Evolutionary conservation across 2,888 invertebrate genomes (phyloP).

Genomic region (Phasia obesa): DNA sequence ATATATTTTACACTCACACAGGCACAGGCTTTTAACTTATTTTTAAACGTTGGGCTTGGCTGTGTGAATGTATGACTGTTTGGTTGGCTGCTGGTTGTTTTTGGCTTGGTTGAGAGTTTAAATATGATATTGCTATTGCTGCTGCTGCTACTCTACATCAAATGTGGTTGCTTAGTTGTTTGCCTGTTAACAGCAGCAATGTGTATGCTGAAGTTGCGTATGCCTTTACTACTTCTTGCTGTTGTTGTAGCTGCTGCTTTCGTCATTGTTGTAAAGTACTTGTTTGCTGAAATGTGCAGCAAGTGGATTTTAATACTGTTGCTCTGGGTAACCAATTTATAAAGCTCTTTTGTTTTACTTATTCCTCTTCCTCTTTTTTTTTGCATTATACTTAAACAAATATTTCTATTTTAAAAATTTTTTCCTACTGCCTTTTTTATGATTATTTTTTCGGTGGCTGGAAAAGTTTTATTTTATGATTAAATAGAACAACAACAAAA

Average conservation of each 20-base stretch:
- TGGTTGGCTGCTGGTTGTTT: conserved; percentile 47
- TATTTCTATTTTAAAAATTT: conserved; percentile 56
- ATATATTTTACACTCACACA: conserved; percentile 11
- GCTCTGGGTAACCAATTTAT: conserved; percentile 71
- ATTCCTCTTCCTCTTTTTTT: conserved; percentile 21
- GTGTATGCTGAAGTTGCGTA: conserved; percentile 1
- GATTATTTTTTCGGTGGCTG: conserved; percentile 53
- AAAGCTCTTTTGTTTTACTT: conserved; percentile 61
- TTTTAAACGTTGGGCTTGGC: conserved; percentile 59
- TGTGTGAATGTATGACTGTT: conserved; percentile 44
- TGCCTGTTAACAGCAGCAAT: conserved; percentile 25
- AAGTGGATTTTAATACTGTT: conserved; percentile 70
- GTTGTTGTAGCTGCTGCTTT: conserved; percentile 13
- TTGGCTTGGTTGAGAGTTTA: conserved; percentile 45
- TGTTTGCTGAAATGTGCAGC: conserved; percentile 60
- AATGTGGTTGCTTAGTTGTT: conserved; percentile 67
- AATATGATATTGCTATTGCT: conserved; percentile 36
- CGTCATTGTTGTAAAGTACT: conserved; percentile 47
- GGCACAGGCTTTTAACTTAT: conserved; percentile 48
- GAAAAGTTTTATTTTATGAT: conserved; percentile 61
- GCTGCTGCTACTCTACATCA: conserved; percentile 50
- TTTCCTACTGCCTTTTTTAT: conserved; percentile 23
- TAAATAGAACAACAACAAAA: conserved; percentile 38
- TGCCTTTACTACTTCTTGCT: not conserved
- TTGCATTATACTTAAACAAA: conserved; percentile 53